Evolutionary conservation across 1,140 invertebrate species (phyloP).

Genomic region (Brachionus rubens): DNA sequence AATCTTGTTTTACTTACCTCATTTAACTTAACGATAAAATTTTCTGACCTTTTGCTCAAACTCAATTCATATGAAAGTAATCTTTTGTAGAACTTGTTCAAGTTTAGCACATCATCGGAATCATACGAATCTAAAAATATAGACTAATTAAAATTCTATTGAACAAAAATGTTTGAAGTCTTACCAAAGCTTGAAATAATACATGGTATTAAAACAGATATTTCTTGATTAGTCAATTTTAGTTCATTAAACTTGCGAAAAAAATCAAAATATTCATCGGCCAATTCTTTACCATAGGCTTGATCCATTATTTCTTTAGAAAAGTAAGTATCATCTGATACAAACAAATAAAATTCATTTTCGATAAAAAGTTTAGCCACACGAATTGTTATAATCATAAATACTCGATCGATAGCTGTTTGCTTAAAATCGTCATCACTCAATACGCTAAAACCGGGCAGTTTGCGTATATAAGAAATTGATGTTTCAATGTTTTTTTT

Average conservation of each 20-base stretch:
- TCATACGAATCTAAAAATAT: slow-evolving; percentile 15
- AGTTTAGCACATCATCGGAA: slow-evolving; percentile 2
- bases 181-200: neutral
- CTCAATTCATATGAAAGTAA: slow-evolving; percentile 17
- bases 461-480: neutral
- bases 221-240: slow-evolving; percentile 10
- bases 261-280: slow-evolving; percentile 3
- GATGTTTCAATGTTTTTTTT: slow-evolving; percentile 24
- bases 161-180: neutral
- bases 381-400: neutral
- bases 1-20: too few relatives aligned
- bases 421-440: neutral
- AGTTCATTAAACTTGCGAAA: neutral
- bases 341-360: slow-evolving; percentile 30
- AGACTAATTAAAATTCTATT: too few relatives aligned
- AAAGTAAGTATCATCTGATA: neutral
- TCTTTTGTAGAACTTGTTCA: slow-evolving; percentile 14
- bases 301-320: neutral
- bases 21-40: too few relatives aligned
- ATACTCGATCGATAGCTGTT: neutral
- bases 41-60: slow-evolving; percentile 28
- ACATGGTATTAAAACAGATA: slow-evolving; percentile 23
- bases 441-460: slow-evolving; percentile 1
- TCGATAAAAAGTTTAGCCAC: slow-evolving; percentile 16
- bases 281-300: neutral